A percentile compares a stretch with the other conserved stretches of the same genome.
Conservation (phyloP, 2,888 invertebrate genomes). For the Eupithecia dodoneata region DNA sequence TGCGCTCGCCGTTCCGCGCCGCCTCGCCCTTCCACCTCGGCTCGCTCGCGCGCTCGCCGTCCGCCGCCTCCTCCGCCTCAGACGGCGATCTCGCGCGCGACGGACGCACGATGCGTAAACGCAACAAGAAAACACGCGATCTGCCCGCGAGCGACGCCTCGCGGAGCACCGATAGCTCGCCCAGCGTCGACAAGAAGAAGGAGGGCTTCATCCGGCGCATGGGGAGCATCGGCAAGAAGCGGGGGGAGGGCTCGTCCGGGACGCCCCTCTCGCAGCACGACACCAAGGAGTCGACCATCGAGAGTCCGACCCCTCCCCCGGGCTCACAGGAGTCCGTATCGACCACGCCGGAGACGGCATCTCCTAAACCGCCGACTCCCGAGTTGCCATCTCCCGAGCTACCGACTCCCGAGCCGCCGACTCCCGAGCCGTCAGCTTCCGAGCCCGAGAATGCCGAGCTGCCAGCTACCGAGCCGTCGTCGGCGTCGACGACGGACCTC, state of each 20-base stretch:
- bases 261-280: conserved; percentile 51
- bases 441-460: conserved; percentile 32
- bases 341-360: conserved; percentile 30
- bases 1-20: conserved; percentile 80
- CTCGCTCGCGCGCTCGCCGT: conserved; percentile 75
- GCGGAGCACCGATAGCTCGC: conserved; percentile 65
- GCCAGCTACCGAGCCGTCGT: conserved; percentile 12
- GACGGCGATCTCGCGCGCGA: conserved; percentile 78
- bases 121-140: conserved; percentile 77
- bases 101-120: conserved; percentile 82
- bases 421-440: conserved; percentile 40
- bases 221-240: conserved; percentile 74
- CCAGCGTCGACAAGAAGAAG: conserved; percentile 61
- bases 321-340: conserved; percentile 25
- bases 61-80: conserved; percentile 76
- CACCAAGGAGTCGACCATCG: conserved; percentile 47
- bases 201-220: conserved; percentile 72
- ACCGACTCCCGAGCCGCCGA: conserved; percentile 14
- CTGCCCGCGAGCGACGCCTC: conserved; percentile 59
- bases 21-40: conserved; percentile 82
- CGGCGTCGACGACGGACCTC: conserved; percentile 25
- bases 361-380: conserved; percentile 37
- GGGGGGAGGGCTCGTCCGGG: conserved; percentile 59
- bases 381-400: conserved; percentile 33
- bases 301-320: conserved; percentile 33